Base-by-base conservation (phyloP, 2,113 vertebrate genomes). In the Tringa solitaria region DNA sequence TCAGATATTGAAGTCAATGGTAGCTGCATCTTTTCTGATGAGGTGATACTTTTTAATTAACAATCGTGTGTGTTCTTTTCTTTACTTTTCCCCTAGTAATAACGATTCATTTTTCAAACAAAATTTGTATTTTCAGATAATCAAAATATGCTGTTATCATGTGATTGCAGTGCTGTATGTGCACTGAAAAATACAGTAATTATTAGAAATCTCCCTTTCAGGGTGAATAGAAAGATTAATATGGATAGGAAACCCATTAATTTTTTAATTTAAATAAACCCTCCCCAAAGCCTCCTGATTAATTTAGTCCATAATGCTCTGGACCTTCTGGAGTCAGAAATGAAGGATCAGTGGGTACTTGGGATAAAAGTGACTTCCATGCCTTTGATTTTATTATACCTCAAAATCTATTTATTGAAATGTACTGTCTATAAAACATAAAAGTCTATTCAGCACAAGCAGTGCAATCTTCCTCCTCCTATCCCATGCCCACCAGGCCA, bases 241-340 rank as follows among this genome's bases (percentile, higher is more conserved):
- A 79, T 3, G 15, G 12, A 32, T 59, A 76, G 28, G n/a, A 91
- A 96, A 89, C 2, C 23, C 37, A 92, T 72, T 84, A 92, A 72
- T 93, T 89, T 90, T 27, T 68, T 87, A 84, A 93, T 95, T 94
- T 78, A 68, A 92, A 76, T 59, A 76, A 56, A 69, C 28, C 3
- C 2, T 84, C 35, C 57, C 21, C 7, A 35, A 57, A 35, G n/a
- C 4, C 23, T 83, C n/a, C 77, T 84, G 76, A 82, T 60, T 84
- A 84, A 64, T 77, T 95, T 79, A 39, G 10, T 72, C 69, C 19
- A 8, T 59, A 87, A 43, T 67, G 7, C 30, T 93, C 32, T 76
- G 53, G 45, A 69, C 45, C 41, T 92, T 57, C 61, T 72, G 43
- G 73, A 78, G 69, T 73, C 43, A 89, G 69, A 87, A 87, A 82